Evolutionary conservation across 2,797 vertebrate genomes (phyloP), one percentile per base, ranked within the genome.

Genomic region (Ctenosaura bakeri): DNA sequence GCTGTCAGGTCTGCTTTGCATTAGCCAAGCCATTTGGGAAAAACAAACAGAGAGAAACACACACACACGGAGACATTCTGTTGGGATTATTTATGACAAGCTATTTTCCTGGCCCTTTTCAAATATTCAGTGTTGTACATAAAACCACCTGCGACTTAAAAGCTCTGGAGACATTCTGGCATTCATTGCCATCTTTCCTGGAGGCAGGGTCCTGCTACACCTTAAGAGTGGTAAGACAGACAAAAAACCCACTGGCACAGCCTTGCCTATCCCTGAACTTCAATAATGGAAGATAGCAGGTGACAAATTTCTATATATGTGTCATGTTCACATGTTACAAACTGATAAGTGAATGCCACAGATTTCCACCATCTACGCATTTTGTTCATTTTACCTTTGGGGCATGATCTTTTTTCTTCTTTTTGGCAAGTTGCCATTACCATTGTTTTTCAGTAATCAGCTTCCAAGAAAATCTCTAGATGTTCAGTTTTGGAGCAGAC

Each of bases 1-100:
- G 94, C 93, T 92, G 93, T 90, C 94, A 88, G 85, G 92, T 94
- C 91, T 94, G 93, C 92, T 97, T 94, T 93, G 94, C 93, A 95
- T 95, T 93, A 97, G 88, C 94, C 95, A 92, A 46, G 86, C 96
- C 96, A 95, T 94, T 95, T 94, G 83, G 77, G 77, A 2, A 62
- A 86, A 80, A 7, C 29, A 92, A 95, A 95, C 66, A 26, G 35
- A n/a, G 29, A 69, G 10, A 32, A 12, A 13, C 29, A 62, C 35
- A 32, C 14, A 42, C 62, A 46, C 54, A 24, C 80, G 92, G 95
- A 94, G 66, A 32, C 10, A 52, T 18, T 12, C 46, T 50, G 89
- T 93, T 90, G 91, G 90, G 91, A 90, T 93, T 95, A 94, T 96
- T 95, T 94, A 7, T 32, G 94, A 93, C 93, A 96, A 96, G 91